Conservation (phyloP, 2,113 vertebrate species). For the Passerina amoena region DNA sequence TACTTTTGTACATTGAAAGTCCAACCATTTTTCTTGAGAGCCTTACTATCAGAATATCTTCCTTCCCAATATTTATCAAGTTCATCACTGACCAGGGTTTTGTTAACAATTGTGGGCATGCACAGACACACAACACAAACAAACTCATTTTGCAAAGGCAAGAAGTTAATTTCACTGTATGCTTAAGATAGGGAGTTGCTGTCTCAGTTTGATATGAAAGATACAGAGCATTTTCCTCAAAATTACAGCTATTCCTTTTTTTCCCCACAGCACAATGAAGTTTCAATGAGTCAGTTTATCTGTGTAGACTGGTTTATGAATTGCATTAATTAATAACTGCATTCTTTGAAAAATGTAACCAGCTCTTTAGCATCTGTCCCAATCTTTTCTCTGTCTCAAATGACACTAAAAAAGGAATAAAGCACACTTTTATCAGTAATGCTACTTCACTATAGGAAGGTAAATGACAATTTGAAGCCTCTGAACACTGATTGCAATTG, state of each 20-base stretch:
- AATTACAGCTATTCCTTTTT: not conserved
- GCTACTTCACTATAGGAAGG: not conserved
- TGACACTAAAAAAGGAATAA: not conserved
- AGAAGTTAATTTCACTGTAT: not conserved
- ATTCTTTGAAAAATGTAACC: not conserved
- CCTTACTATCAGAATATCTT: not conserved
- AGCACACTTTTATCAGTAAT: not conserved
- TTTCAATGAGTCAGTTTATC: not conserved
- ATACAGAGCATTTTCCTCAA: not conserved
- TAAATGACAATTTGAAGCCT: not conserved
- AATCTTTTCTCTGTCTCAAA: not conserved
- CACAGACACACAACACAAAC: not conserved
- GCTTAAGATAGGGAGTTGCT: not conserved
- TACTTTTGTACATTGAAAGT: not conserved
- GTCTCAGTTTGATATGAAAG: not conserved
- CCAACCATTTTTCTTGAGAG: not conserved
- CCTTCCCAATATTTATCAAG: not conserved
- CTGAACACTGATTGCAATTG: not conserved
- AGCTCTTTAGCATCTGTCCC: not conserved
- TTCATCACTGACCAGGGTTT: not conserved
- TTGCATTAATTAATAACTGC: not conserved
- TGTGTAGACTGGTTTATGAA: not conserved
- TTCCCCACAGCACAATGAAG: not conserved
- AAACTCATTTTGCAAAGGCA: not conserved
- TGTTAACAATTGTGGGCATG: not conserved